phyloP scores from a whole-genome alignment of 2,113 vertebrate species.

The Nibea albiflora region DNA sequence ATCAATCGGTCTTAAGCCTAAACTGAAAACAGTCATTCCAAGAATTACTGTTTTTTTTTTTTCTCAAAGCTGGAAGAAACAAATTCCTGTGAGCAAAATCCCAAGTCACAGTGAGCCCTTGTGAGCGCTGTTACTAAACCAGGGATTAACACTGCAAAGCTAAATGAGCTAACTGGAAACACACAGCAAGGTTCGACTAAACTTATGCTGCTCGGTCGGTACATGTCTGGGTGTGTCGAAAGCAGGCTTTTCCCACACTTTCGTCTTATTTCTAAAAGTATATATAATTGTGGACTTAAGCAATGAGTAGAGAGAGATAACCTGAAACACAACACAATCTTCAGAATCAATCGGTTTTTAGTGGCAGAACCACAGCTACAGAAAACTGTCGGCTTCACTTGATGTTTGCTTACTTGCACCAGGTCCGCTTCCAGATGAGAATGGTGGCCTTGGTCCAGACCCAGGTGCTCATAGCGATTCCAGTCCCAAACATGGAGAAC shows the following conservation, averaged over 20 bases:
- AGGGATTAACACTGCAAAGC: conserved; percentile 21
- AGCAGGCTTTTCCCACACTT: background rate
- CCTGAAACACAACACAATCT: background rate
- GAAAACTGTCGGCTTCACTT: background rate
- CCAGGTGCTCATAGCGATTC: conserved; percentile 99
- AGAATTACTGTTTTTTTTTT: background rate
- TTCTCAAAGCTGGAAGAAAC: background rate
- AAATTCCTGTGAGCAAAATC: conserved; percentile 25
- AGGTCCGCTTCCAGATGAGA: conserved; percentile 98
- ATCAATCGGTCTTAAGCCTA: background rate
- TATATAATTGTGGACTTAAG: background rate
- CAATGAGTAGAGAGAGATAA: background rate
- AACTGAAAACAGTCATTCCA: conserved; percentile 11
- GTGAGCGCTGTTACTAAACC: conserved; percentile 21
- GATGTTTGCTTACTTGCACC: conserved; percentile 90
- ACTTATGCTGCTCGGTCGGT: background rate
- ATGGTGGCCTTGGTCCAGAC: conserved; percentile 99
- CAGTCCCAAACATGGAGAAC: conserved; percentile 99
- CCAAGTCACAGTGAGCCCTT: conserved; percentile 27
- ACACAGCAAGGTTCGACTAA: too few species aligned
- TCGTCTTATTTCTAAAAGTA: conserved; percentile 4
- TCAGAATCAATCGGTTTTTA: background rate
- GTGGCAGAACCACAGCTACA: background rate
- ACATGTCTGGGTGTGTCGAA: background rate
- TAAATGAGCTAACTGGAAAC: background rate